Percentiles rank a stretch among this genome's conserved stretches.
These are phyloP conservation scores for Galeopterus variegatus DNA, from an alignment of 2,113 vertebrate genomes.

Conservation along the genomic window DNA sequence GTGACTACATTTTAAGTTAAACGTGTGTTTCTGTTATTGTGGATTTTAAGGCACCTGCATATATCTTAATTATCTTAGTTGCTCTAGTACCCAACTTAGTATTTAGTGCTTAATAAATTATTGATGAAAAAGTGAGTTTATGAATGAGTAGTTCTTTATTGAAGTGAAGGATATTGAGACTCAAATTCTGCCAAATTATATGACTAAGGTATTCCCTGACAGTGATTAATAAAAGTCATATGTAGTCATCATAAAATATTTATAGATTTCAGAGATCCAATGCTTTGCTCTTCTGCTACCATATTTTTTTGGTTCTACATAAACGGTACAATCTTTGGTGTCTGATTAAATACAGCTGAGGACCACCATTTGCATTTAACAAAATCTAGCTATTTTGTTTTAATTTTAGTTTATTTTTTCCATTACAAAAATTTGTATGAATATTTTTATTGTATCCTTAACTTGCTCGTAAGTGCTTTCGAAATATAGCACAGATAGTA, in stretches of 20 bases:
- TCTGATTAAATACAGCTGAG: not conserved
- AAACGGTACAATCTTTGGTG: not conserved
- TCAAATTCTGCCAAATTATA: not conserved
- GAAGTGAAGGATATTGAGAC: not conserved
- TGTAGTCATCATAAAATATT: not conserved
- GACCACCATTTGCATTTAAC: not conserved
- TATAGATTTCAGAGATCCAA: not conserved
- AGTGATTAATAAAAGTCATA: not conserved
- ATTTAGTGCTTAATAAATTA: not conserved
- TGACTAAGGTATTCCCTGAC: not conserved
- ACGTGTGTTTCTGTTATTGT: not conserved
- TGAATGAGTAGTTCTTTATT: not conserved
- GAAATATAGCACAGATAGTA: not conserved
- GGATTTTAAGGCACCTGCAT: not conserved
- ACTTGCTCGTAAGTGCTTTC: not conserved
- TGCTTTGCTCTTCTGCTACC: not conserved
- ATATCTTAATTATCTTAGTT: not conserved
- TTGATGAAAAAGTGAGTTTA: not conserved
- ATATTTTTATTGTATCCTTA: not conserved
- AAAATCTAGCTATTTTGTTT: not conserved
- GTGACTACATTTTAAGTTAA: not conserved
- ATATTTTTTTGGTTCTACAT: not conserved
- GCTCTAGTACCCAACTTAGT: not conserved
- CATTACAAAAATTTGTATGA: not conserved
- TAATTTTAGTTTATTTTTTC: not conserved